Evolutionary conservation across 2,113 vertebrate genomes (phyloP), one percentile per base, ranked within the genome.

Genomic region (Oncorhynchus kisutch): DNA sequence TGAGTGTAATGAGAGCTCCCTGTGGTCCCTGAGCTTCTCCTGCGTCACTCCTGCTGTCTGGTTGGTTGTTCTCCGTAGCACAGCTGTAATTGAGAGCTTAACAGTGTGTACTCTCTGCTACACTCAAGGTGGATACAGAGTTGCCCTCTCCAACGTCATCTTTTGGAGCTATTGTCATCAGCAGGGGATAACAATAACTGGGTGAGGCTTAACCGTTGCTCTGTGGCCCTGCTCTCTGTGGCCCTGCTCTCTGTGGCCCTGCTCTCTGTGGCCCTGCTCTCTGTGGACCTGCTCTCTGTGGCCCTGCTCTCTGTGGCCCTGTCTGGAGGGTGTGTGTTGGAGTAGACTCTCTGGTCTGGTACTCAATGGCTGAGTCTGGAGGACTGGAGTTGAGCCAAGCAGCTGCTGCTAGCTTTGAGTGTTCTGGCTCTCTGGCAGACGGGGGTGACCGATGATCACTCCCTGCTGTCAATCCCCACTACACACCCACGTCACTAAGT

Each of bases 81-180:
- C 81, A 87, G 78, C 83, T 90, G 81, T 84, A 88, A 89, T 90
- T 88, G 80, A 86, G 77, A 78, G 86, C 86, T 88, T 84, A 86
- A 81, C 51, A 67, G 76, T 85, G 70, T 27, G 62, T 72, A 70
- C 51, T 70, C 14, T 8, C 18, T 74, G 71, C 79, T 65, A 72
- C 66, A 49, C 82, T 87, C 81, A 73, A 54, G 83, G 86, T 70
- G 69, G 75, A 78, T 79, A 73, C 73, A 82, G 73, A 65, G 16
- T 31, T n/a, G 31, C 20, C 12, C 45, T 48, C n/a, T 70, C 11
- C 12, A 25, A 67, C n/a, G 11, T 48, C 5, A 8, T 70, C 16
- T 70, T 49, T 48, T 70, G 39, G 14, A 49, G 12, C 68, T 70
- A 34, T 68, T 68, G 29, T 45, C 25, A 34, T 34, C 67, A n/a